These are phyloP conservation scores for Pantherophis vulpinus DNA, from an alignment of 2,797 vertebrate genomes.

Conservation along the genomic window DNA sequence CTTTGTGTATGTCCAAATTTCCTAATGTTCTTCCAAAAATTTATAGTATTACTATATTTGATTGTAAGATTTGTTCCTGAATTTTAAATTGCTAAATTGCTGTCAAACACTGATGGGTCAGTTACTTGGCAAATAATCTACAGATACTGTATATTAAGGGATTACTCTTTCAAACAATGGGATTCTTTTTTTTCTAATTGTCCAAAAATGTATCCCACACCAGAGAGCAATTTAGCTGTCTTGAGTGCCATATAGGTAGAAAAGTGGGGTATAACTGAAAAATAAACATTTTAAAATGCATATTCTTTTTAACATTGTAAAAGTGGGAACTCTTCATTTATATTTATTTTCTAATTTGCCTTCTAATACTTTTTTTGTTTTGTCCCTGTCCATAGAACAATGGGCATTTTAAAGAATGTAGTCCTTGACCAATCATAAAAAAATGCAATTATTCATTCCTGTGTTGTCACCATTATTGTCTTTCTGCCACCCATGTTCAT, in stretches of 20 bases:
- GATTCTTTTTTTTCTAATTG: not conserved
- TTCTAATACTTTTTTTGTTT: not conserved
- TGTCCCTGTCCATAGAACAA: not conserved
- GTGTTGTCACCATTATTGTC: not conserved
- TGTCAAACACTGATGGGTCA: not conserved
- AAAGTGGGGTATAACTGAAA: not conserved
- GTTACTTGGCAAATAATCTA: not conserved
- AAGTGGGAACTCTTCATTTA: not conserved
- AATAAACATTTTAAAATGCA: not conserved
- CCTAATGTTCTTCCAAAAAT: not conserved
- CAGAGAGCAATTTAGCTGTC: not conserved
- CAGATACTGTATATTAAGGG: not conserved
- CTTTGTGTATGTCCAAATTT: not conserved
- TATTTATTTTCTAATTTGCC: not conserved
- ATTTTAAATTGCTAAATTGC: not conserved
- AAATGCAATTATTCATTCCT: not conserved
- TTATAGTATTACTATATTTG: not conserved
- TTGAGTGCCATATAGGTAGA: not conserved
- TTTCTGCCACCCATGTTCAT: not conserved
- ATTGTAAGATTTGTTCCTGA: not conserved
- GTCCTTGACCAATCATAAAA: not conserved
- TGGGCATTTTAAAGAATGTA: not conserved
- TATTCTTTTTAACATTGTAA: not conserved
- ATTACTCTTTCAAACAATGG: not conserved
- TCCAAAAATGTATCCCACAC: not conserved